Evolutionary conservation across 1,140 invertebrate species (phyloP), one percentile per base, ranked within the genome.

Genomic region (Halesus radiatus): DNA sequence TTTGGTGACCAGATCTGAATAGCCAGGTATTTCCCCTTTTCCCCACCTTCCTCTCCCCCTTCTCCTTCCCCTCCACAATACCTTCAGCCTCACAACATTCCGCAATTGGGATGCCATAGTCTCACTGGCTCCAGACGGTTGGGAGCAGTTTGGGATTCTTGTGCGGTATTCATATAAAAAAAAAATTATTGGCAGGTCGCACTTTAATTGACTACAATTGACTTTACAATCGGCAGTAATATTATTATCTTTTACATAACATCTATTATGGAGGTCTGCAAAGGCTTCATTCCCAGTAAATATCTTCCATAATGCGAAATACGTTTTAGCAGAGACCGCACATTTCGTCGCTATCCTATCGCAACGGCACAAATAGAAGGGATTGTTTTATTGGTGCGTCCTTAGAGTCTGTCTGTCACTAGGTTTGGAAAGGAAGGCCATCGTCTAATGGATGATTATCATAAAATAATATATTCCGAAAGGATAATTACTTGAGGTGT

Each of bases 391-490:
- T n/a, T n/a, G 64, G 32, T 37, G 29, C 62, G 62, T 66, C n/a
- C 62, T 22, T 22, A n/a, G 26, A 10, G 16, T 26, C 7, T 29
- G 20, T 13, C 20, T 22, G 20, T 15, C 20, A 16, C 29, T 13
- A 29, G 64, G 23, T 29, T 16, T 16, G 64, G 70, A 22, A 26
- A 54, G 20, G 70, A 73, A 73, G 70, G 70, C 3, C 45, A 53
- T 20, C 23, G 16, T 37, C 62, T 73, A 73, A 73, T 73, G 70
- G 70, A 73, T 26, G 45, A 73, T 73, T 29, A 73, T 73, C 70
- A 50, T 73, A 73, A 73, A 72, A 15, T 54, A 73, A 73, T 73
- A 53, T 73, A 54, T 53, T 73, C 45, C 45, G 70, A 73, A 73
- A 73, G 50, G 70, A 73, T 73, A 73, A 73, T 73, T 20, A 10